Percentiles rank a stretch among this genome's conserved stretches.
Conservation (phyloP, 1,140 invertebrate genomes). For the Calliphora vicina region DNA sequence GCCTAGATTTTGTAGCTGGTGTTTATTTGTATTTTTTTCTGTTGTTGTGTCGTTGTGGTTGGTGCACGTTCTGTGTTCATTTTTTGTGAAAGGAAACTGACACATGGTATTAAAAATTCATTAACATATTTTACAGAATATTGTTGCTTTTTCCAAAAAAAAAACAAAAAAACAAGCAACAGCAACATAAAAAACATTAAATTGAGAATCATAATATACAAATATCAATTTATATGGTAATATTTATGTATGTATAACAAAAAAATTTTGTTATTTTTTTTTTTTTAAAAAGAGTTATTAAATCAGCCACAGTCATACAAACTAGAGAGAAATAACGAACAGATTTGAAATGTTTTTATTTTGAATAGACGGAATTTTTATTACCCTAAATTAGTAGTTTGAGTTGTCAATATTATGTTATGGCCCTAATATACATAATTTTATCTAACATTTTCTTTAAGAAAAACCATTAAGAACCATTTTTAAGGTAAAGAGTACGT, state of each 20-base stretch:
- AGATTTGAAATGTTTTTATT: not conserved
- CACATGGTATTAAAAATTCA: slow-evolving; percentile 10
- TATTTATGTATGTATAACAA: not conserved
- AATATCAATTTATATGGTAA: slow-evolving; percentile 6
- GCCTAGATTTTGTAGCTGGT: not conserved
- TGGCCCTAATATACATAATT: too few species aligned
- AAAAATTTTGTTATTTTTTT: not conserved
- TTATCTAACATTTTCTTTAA: too few species aligned
- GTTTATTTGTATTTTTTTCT: not conserved
- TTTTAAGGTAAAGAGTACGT: too few species aligned
- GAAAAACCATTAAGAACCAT: too few species aligned
- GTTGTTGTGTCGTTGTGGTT: too few species aligned
- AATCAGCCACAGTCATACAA: not conserved
- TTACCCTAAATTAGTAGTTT: too few species aligned
- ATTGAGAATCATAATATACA: not conserved
- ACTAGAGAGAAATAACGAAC: not conserved
- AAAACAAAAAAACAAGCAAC: not conserved
- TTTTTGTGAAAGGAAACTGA: not conserved
- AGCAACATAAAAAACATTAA: not conserved
- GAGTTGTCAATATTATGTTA: too few species aligned
- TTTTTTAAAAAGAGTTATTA: not conserved
- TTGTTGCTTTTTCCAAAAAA: not conserved
- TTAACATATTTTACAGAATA: slow-evolving; percentile 4
- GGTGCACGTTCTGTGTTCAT: too few species aligned
- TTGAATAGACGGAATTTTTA: not conserved